These are phyloP conservation scores for Pedionomus torquatus DNA, from an alignment of 2,113 vertebrate genomes.

Conservation along the genomic window DNA sequence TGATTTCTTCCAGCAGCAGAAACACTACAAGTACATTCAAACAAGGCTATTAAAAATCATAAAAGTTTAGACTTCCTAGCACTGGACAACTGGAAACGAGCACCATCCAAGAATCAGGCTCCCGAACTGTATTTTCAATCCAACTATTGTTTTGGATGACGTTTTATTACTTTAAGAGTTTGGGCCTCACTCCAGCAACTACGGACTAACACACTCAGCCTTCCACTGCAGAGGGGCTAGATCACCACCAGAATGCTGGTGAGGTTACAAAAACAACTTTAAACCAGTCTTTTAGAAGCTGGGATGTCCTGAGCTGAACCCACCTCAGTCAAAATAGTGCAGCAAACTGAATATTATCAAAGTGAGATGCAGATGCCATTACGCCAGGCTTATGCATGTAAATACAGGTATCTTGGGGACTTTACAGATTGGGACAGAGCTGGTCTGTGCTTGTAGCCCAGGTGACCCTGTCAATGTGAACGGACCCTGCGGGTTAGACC, in stretches of 20 bases:
- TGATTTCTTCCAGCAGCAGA: background rate
- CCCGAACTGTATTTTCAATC: background rate
- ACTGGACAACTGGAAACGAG: background rate
- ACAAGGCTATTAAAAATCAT: background rate
- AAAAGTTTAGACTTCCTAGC: background rate
- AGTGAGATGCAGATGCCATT: background rate
- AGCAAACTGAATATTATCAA: background rate
- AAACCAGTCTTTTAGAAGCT: background rate
- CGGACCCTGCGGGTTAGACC: background rate
- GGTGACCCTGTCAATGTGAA: background rate
- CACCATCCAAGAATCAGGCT: background rate
- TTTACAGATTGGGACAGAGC: background rate
- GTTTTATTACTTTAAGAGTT: background rate
- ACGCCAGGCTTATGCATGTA: background rate
- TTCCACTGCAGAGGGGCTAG: background rate
- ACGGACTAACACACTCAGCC: background rate
- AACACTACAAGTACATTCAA: background rate
- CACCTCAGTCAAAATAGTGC: background rate
- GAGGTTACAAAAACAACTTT: background rate
- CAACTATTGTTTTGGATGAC: background rate
- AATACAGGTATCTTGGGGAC: background rate
- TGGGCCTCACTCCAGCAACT: background rate
- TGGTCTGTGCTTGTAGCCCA: background rate
- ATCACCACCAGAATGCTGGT: background rate
- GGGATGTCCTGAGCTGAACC: background rate